Evolutionary conservation across 2,888 invertebrate species (phyloP), one percentile per base, ranked within the genome.

Genomic region (Ceramica pisi): DNA sequence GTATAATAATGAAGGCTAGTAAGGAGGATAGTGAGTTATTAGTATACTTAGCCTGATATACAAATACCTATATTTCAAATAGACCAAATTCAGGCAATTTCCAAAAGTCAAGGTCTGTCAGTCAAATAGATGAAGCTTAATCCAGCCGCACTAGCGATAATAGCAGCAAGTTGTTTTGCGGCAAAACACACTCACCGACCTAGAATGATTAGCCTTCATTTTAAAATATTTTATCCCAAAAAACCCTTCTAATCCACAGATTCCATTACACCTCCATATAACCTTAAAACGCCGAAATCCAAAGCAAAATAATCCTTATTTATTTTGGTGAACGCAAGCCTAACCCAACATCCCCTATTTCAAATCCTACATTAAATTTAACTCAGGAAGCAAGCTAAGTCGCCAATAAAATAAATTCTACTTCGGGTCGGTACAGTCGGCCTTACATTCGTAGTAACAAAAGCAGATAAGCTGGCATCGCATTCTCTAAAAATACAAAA

Each of bases 261-360:
- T 1, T 9, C 35, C 35, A 57, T 65, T 46, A 44, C 51, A 57
- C 7, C 31, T 23, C 2, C 44, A 19, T n/a, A 51, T 46, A 66
- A 53, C 38, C 50, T 46, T 51, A 9, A 51, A 51, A 48, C 9
- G 26, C 14, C 14, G 26, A 65, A 57, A 46, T 23, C 2, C 9
- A n/a, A 46, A 73, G 46, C 38, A 38, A 67, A 53, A 50, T 35
- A 51, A 46, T 10, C 56, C n/a, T 64, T 65, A 71, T 78, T 67
- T 72, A 78, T 77, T 60, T 41, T 44, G 79, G 60, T 77, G 64
- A 38, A 50, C 55, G 56, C 0, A 44, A 65, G 64, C 57, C 23
- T 21, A 53, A 12, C 19, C 55, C 44, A 16, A 56, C 14, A 56
- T 61, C 23, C 14, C 50, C 26, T 57, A 23, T 62, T 75, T 69